Base-by-base conservation (phyloP, 2,113 vertebrate genomes). In the Mastomys coucha region DNA sequence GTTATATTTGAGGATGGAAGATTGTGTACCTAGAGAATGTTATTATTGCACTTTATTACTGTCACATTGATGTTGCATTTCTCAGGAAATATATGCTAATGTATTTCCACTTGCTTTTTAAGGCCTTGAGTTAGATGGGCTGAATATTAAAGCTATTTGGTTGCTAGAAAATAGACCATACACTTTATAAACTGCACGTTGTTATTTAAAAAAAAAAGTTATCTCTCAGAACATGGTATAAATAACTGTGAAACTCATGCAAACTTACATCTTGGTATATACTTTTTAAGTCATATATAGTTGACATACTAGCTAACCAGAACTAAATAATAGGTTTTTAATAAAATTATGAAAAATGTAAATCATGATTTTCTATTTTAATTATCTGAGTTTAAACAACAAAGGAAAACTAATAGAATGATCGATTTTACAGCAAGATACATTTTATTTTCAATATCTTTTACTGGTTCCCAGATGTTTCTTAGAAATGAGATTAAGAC, bases 21-120 rank as follows among this genome's bases (percentile, higher is more conserved):
- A 60, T 39, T 93, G 36, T 53, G 42, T 39, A 60, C 13, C 0
- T 28, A 73, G 14, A 73, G 86, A 89, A 87, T 89, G 67, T 65
- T 88, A 67, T 90, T 93, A 60, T 19, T 84, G 63, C 56, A 78
- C 45, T 89, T 86, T 93, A 60, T 75, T 73, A 76, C 80, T 91
- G 65, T 95, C 92, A 95, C 51, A 53, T 0, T 87, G 91, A 87
- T 92, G n/a, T 63, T 93, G 19, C 56, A 19, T 84, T 93, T 93
- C 86, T 94, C 85, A 95, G 77, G 31, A 97, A 96, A 92, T 93
- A 33, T 76, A 91, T 96, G 88, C n/a, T 95, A 84, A 93, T 93
- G 42, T 96, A 28, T 89, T 96, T 93, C 94, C 70, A 42, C 65
- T 65, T 84, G 60, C 11, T 82, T 88, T 93, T 92, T 91, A 85